phyloP scores from a whole-genome alignment of 2,888 invertebrate genomes.

The Drosophila peninsularis region DNA sequence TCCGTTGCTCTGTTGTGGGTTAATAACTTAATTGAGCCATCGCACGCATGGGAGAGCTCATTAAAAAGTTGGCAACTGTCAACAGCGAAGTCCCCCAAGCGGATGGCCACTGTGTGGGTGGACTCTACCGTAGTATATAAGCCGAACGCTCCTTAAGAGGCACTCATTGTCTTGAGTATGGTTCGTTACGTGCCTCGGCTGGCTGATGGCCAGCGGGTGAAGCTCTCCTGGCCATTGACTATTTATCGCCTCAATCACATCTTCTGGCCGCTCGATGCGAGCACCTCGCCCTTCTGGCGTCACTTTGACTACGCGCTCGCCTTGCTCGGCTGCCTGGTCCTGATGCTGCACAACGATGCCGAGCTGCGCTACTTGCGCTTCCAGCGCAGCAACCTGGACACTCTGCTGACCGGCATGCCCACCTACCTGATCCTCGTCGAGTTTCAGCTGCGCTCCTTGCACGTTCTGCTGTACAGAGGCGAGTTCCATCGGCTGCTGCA shows the following conservation, averaged over 20 bases:
- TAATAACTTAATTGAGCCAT: constrained; percentile 76
- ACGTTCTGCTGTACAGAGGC: constrained; percentile 45
- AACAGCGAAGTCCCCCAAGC: constrained; percentile 5
- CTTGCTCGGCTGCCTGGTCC: constrained; percentile 46
- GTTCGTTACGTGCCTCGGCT: constrained; percentile 73
- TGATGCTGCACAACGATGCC: constrained; percentile 62
- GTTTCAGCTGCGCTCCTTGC: constrained; percentile 61
- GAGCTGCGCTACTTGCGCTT: constrained; percentile 65
- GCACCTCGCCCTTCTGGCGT: constrained; percentile 24
- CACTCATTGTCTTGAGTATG: constrained; percentile 40
- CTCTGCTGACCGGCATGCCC: constrained; percentile 68
- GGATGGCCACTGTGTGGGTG: constrained; percentile 1
- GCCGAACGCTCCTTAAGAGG: constrained; percentile 1
- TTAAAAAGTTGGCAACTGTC: constrained; percentile 65
- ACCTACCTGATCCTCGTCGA: constrained; percentile 74
- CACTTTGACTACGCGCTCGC: constrained; percentile 49
- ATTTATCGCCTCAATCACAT: constrained; percentile 68
- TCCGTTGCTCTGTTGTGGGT: constrained; percentile 28
- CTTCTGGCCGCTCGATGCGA: constrained; percentile 75
- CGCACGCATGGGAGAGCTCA: constrained; percentile 65
- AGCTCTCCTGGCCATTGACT: constrained; percentile 66
- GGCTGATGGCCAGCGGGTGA: constrained; percentile 56
- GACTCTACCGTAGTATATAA: constrained; percentile 44
- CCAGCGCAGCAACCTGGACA: constrained; percentile 56
- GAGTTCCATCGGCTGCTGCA: constrained; percentile 62